These are phyloP conservation scores for Aelia acuminata DNA, from an alignment of 2,888 invertebrate species.

Conservation along the genomic window DNA sequence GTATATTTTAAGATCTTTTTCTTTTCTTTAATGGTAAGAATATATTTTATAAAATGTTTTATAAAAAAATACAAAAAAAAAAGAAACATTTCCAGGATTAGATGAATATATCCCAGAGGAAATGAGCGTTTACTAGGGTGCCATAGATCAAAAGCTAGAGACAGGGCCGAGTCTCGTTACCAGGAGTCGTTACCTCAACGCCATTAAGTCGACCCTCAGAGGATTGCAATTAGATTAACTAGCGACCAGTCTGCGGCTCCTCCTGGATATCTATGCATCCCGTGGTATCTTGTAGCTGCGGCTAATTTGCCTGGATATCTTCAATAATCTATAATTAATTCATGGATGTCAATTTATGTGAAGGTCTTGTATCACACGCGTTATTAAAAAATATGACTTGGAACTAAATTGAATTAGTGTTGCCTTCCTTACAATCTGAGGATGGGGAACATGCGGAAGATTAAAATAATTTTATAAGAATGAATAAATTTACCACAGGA, in stretches of 20 bases:
- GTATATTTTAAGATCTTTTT: not conserved
- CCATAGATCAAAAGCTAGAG: slow-evolving; percentile 6
- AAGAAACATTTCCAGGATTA: not conserved
- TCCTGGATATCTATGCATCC: not conserved
- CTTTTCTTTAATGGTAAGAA: not conserved
- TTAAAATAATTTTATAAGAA: too few relatives aligned
- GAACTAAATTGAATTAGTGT: too few relatives aligned
- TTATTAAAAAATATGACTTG: too few relatives aligned
- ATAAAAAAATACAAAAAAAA: too few relatives aligned
- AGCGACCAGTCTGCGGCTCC: not conserved
- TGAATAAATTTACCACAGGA: too few relatives aligned
- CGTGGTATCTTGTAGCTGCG: not conserved
- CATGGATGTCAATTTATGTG: not conserved
- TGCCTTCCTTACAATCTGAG: too few relatives aligned
- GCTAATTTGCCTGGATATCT: not conserved
- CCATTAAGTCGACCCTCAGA: not conserved
- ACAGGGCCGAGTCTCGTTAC: not conserved
- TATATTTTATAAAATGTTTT: not conserved
- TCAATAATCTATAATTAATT: not conserved
- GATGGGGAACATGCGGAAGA: too few relatives aligned
- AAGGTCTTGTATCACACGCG: too few relatives aligned
- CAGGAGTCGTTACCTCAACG: not conserved
- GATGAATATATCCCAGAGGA: not conserved
- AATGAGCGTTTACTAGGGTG: not conserved
- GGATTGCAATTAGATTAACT: slow-evolving; percentile 38